Evolutionary conservation across 2,797 vertebrate genomes (phyloP), one percentile per base, ranked within the genome.

Genomic region (Hypotaenidia okinawae): DNA sequence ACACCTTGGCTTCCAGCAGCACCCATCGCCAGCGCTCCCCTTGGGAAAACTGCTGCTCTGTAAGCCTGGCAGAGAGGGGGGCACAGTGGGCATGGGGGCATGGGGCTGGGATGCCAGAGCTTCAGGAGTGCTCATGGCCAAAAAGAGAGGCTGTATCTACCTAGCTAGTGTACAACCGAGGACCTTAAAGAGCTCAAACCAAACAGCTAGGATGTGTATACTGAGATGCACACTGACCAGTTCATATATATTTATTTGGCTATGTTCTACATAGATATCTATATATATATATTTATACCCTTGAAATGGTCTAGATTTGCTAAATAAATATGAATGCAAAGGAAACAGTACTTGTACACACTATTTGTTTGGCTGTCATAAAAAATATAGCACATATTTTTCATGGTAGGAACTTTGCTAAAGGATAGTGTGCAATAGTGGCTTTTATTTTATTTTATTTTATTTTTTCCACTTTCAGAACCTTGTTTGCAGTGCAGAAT

Each of bases 201-300:
- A 45, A 68, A 89, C 64, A 78, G 93, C 85, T 68, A 39, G 63
- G 63, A 62, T 43, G 67, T 51, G 78, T 49, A 64, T 22, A 92
- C 74, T 89, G 86, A 94, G 91, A 55, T 96, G 92, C 94, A 94
- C 83, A 69, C 33, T 70, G 83, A 96, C 79, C 97, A 93, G 79
- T 89, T 94, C 93, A 92, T 94, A 97, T 87, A 97, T 79, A 97
- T 92, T 97, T 73, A 97, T 97, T 97, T 97, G 96, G 94, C 94
- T 97, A 97, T 95, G 94, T 91, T 95, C 86, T 97, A 94, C 94
- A 91, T 95, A 97, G 92, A 95, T 95, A 95, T 87, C 67, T 96
- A 93, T 96, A 90, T 93, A 96, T 97, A 95, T 97, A 96, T 96
- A 95, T 96, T 95, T 95, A 97, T 94, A 97, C 61, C 33, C 97